A percentile compares a stretch with the other conserved stretches of the same genome.
Conservation (phyloP, 2,797 vertebrate genomes). For the Rousettus madagascariensis region DNA sequence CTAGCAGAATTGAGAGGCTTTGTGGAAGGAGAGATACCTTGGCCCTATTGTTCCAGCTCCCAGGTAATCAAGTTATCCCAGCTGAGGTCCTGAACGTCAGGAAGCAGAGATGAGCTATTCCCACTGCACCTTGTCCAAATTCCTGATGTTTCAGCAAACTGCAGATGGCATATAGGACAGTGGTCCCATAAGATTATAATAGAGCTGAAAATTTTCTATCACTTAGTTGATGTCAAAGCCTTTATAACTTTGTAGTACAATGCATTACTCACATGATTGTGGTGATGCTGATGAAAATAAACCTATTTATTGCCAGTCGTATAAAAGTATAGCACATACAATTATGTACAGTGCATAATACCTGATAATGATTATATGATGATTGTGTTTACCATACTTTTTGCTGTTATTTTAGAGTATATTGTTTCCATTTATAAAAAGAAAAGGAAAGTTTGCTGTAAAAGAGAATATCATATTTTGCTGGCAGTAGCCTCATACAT, state of each 20-base stretch:
- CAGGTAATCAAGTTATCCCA: background rate
- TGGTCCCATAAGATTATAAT: background rate
- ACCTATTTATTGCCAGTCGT: background rate
- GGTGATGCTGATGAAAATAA: background rate
- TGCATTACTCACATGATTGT: background rate
- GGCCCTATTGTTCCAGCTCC: background rate
- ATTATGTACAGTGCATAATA: background rate
- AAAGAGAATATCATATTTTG: background rate
- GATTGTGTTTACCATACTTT: background rate
- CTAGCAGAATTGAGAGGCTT: background rate
- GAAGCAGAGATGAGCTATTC: background rate
- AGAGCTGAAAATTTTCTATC: background rate
- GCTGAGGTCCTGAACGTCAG: background rate
- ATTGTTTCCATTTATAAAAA: background rate
- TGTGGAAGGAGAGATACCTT: background rate
- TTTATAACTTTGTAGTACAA: background rate
- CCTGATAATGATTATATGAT: background rate
- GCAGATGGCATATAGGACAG: background rate
- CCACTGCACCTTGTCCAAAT: background rate
- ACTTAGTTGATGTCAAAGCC: background rate
- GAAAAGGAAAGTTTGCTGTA: background rate
- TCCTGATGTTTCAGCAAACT: background rate
- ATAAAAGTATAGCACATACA: background rate
- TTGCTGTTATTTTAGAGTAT: background rate
- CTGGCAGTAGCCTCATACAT: background rate